Evolutionary conservation across 2,888 invertebrate genomes (phyloP).

Genomic region (Dasypogon diadema): DNA sequence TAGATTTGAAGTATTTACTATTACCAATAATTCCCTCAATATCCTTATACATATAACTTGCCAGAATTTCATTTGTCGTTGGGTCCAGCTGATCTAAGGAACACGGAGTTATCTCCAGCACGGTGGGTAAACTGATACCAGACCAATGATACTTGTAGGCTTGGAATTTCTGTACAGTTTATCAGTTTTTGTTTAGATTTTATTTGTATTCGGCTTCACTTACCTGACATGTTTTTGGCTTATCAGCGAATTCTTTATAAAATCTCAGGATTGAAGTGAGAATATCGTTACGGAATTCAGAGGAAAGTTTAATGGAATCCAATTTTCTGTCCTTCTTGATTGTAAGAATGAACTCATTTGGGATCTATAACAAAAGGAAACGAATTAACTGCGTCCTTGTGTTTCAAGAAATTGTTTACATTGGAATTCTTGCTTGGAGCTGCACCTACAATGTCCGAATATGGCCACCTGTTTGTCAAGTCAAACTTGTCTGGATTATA

Average conservation of each 20-base stretch:
- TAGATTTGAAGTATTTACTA: not conserved
- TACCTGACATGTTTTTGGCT: conserved; percentile 82
- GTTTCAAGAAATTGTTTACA: conserved; percentile 65
- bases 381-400: too few relatives aligned
- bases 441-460: conserved; percentile 82
- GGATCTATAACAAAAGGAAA: conserved; percentile 65
- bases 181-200: not conserved
- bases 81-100: conserved; percentile 93
- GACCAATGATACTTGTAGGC: conserved; percentile 98
- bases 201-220: not conserved
- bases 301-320: conserved; percentile 96
- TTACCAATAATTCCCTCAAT: conserved; percentile 80
- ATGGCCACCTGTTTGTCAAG: conserved; percentile 94
- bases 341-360: conserved; percentile 81
- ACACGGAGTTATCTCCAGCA: conserved; percentile 92
- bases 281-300: conserved; percentile 92
- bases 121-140: conserved; percentile 87
- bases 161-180: conserved; percentile 77
- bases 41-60: conserved; percentile 88
- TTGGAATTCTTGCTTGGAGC: conserved; percentile 73
- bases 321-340: conserved; percentile 91
- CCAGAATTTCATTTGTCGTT: conserved; percentile 83
- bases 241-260: conserved; percentile 83
- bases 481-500: conserved; percentile 93
- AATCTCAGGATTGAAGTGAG: conserved; percentile 91